Evolutionary conservation across 2,797 vertebrate genomes (phyloP).

Genomic region (Iguana delicatissima): DNA sequence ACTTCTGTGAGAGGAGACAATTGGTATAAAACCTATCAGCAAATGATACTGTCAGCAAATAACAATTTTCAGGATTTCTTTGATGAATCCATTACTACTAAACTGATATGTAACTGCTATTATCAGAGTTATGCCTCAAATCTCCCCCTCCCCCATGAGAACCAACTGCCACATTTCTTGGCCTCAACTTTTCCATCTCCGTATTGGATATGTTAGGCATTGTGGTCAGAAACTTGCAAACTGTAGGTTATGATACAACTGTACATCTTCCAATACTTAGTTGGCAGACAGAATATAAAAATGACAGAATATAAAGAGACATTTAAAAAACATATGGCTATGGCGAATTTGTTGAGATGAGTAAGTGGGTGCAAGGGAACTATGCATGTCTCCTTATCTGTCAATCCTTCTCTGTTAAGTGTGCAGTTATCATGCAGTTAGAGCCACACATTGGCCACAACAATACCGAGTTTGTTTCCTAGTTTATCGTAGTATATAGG

Average conservation of each 20-base stretch:
- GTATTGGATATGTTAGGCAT: neutral
- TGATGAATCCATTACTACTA: neutral
- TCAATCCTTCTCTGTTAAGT: neutral
- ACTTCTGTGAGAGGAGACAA: neutral
- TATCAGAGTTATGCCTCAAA: neutral
- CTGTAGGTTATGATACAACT: neutral
- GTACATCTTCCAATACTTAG: neutral
- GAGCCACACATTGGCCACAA: neutral
- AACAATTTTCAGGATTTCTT: neutral
- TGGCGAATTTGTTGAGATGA: neutral
- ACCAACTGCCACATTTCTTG: neutral
- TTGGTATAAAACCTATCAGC: neutral
- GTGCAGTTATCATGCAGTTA: neutral
- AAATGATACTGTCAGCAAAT: neutral
- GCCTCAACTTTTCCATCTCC: neutral
- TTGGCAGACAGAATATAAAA: neutral
- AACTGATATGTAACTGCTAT: neutral
- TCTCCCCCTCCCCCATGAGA: neutral
- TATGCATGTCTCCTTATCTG: neutral
- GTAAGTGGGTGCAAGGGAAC: neutral
- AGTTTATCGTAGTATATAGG: neutral
- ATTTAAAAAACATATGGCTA: too few species aligned
- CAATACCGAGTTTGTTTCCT: neutral
- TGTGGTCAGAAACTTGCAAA: slow-evolving; percentile 29
- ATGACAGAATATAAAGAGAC: neutral